Evolutionary conservation across 2,113 vertebrate genomes (phyloP).

Genomic region (Ciconia maguari): DNA sequence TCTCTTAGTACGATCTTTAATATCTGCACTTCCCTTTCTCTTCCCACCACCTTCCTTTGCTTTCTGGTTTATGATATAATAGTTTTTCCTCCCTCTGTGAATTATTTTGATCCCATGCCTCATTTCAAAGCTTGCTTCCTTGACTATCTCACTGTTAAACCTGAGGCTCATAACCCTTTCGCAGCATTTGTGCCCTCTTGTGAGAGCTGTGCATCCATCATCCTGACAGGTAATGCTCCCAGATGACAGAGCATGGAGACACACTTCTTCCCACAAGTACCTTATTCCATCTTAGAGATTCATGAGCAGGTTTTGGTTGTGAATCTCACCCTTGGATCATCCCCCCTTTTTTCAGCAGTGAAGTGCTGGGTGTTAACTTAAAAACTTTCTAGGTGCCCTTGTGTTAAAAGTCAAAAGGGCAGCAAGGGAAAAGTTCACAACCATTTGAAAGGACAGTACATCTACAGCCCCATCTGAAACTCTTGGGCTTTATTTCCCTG

Average conservation of each 20-base stretch:
- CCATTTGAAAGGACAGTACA: background rate
- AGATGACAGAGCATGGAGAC: background rate
- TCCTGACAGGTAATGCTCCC: background rate
- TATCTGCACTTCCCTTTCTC: background rate
- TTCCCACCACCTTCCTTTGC: background rate
- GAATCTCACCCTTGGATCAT: background rate
- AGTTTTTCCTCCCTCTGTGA: background rate
- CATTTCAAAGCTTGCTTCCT: background rate
- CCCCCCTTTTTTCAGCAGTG: background rate
- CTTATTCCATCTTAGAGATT: background rate
- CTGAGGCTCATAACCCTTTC: background rate
- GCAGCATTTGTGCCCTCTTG: rapidly evolving
- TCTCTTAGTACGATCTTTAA: background rate
- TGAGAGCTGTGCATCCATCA: background rate
- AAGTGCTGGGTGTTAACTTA: background rate
- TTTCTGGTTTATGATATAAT: background rate
- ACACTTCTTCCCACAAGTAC: background rate
- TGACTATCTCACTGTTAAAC: background rate
- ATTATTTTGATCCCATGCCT: background rate
- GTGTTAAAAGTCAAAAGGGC: background rate
- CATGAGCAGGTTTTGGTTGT: background rate
- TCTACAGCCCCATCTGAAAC: background rate
- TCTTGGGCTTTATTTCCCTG: background rate
- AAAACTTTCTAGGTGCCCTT: background rate
- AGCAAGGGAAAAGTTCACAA: background rate